Evolutionary conservation across 2,113 vertebrate genomes (phyloP), one percentile per base, ranked within the genome.

Genomic region (Plectropomus leopardus): DNA sequence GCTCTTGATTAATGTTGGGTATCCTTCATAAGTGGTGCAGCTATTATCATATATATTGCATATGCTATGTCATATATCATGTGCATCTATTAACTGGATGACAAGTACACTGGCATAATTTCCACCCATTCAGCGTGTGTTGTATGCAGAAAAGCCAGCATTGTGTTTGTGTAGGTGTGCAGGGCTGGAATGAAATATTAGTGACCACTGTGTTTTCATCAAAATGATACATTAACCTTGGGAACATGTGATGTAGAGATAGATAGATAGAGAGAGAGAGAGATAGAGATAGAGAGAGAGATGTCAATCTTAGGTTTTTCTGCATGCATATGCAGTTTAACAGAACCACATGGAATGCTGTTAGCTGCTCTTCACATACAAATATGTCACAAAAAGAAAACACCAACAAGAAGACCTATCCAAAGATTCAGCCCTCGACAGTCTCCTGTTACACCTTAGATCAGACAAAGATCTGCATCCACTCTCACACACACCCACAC

Each of bases 251-350:
- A n/a, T 69, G 44, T 8, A 48, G 45, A 50, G 2, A 64, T 4
- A 44, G 61, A 10, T 8, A 48, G 45, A 50, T 1, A 64, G 7
- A 44, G 61, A 10, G 7, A 16, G 19, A 44, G 7, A 7, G 19
- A 69, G 40, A 84, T 17, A 11, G 10, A 63, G 19, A n/a, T n/a
- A n/a, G 7, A 44, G 61, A 10, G 7, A 16, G 19, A 44, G 7
- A 7, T 61, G 63, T 65, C 34, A 72, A 2, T 76, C 48, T 40
- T 24, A 19, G 53, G 17, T 76, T 67, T 67, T 72, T 67, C 36
- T 78, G 59, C 30, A 54, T 72, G 66, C 51, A 7, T 68, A 7
- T 64, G 47, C 57, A 80, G 15, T 79, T 75, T n/a, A 75, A 45
- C 44, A 36, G 47, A 78, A 64, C 47, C 66, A 48, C 21, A 34